Conservation (phyloP, 1,140 invertebrate genomes). For the Mycetomoellerius zeteki region DNA sequence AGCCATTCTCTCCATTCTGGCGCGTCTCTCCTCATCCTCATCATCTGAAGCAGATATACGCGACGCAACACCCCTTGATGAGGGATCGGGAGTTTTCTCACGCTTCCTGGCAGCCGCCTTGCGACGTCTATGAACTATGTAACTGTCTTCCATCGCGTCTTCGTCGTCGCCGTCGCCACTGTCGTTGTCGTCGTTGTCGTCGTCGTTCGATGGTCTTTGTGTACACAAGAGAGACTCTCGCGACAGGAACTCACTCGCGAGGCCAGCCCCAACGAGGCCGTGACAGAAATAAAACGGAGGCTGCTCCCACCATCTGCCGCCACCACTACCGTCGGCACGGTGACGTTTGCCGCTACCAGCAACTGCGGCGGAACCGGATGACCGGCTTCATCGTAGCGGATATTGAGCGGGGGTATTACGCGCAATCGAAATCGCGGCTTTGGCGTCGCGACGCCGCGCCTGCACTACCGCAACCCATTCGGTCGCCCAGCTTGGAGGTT, state of each 20-base stretch:
- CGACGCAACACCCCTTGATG: constrained; percentile 56
- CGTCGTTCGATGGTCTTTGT: constrained; percentile 5
- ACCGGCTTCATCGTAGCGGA: constrained; percentile 66
- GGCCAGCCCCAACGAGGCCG: constrained; percentile 46
- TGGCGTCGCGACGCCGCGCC: constrained; percentile 74
- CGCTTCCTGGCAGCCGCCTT: constrained; percentile 82
- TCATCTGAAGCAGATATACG: constrained; percentile 71
- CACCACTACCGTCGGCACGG: constrained; percentile 42
- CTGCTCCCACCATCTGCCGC: constrained; percentile 76
- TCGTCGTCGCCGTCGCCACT: neutral
- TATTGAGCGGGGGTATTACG: constrained; percentile 70
- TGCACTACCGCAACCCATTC: constrained; percentile 60
- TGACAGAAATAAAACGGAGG: constrained; percentile 85
- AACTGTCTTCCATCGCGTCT: constrained; percentile 84
- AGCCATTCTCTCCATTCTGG: constrained; percentile 83
- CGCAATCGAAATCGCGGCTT: constrained; percentile 54
- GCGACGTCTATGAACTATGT: constrained; percentile 83
- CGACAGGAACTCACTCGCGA: constrained; percentile 20
- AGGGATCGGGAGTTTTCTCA: constrained; percentile 82
- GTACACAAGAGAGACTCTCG: constrained; percentile 2
- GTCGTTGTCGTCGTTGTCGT: neutral
- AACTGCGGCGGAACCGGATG: constrained; percentile 48
- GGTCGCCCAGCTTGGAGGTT: neutral
- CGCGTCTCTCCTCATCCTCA: constrained; percentile 79
- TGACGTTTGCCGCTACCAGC: constrained; percentile 61